phyloP scores from a whole-genome alignment of 2,113 vertebrate species.

The Callaeas wilsoni region DNA sequence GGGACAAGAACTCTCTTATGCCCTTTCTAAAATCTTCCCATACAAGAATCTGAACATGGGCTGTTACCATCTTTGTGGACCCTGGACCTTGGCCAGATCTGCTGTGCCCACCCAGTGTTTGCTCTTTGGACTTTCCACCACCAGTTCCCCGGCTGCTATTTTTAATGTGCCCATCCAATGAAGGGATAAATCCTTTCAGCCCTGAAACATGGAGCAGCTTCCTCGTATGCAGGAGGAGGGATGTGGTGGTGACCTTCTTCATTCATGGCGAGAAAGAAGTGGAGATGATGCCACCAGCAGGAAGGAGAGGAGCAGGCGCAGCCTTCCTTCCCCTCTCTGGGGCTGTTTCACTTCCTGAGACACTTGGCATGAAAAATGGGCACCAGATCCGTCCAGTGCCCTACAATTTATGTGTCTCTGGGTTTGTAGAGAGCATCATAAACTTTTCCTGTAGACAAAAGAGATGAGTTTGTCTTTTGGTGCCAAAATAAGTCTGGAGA shows the following conservation, averaged over 20 bases:
- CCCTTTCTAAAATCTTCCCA: neutral
- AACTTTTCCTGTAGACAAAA: neutral
- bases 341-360: neutral
- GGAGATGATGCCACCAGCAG: neutral
- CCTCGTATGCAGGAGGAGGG: neutral
- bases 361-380: neutral
- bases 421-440: neutral
- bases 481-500: neutral
- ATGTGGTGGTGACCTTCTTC: neutral
- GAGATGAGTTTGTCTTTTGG: neutral
- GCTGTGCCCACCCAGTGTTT: accelerated
- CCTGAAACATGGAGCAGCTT: neutral
- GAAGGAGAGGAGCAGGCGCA: accelerated
- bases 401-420: neutral
- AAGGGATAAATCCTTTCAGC: neutral
- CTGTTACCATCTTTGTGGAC: neutral
- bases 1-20: neutral
- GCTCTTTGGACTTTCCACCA: neutral
- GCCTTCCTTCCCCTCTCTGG: neutral
- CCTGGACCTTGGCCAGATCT: neutral
- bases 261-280: neutral
- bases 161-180: neutral
- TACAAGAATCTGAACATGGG: neutral
- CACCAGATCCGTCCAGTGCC: neutral
- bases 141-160: neutral